A percentile compares a stretch with the other conserved stretches of the same genome.
These are phyloP conservation scores for Slavum lentiscoides DNA, from an alignment of 2,888 invertebrate genomes.

Conservation along the genomic window DNA sequence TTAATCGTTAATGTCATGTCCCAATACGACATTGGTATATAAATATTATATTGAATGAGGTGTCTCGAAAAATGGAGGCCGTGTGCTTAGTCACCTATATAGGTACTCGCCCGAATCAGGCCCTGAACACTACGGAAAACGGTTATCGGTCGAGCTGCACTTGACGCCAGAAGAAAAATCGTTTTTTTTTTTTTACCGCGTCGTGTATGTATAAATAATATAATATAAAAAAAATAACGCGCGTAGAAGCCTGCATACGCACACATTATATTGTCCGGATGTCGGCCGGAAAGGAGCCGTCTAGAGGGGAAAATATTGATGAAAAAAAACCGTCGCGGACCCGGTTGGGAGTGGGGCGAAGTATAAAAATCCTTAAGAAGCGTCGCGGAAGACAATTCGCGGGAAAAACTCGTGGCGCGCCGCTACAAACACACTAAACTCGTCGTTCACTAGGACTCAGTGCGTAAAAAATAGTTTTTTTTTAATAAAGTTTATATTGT, in stretches of 20 bases:
- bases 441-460: too few relatives aligned
- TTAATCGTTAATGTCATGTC: too few relatives aligned
- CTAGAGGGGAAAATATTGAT: neutral
- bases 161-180: conserved; percentile 28
- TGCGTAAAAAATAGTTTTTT: too few relatives aligned
- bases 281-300: neutral
- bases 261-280: neutral
- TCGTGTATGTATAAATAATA: too few relatives aligned
- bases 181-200: conserved; percentile 3
- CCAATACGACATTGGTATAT: too few relatives aligned
- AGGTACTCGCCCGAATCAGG: too few relatives aligned
- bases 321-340: neutral
- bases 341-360: conserved; percentile 25
- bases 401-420: conserved; percentile 17
- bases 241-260: neutral
- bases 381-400: conserved; percentile 10
- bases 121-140: neutral
- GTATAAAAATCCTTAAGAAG: conserved; percentile 23
- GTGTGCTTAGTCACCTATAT: too few relatives aligned
- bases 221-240: neutral
- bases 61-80: too few relatives aligned
- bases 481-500: too few relatives aligned
- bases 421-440: neutral
- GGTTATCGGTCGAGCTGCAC: conserved; percentile 46
- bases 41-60: too few relatives aligned